phyloP scores from a whole-genome alignment of 2,888 invertebrate species.

The Xanthia togata region DNA sequence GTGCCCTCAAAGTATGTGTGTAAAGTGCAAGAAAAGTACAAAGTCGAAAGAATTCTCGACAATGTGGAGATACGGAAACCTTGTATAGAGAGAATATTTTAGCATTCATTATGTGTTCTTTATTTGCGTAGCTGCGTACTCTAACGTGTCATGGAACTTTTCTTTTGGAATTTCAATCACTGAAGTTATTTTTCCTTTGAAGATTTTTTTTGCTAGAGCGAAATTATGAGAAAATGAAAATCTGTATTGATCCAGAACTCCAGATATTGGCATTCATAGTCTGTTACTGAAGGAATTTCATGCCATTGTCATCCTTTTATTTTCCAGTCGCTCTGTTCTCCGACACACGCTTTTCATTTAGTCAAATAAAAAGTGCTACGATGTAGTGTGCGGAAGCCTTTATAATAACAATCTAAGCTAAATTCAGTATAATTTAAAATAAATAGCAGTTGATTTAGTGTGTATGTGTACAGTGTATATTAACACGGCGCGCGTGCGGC shows the following conservation, averaged over 20 bases:
- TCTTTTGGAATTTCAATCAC: conserved; percentile 25
- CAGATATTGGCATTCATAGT: neutral
- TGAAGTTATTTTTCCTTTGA: neutral
- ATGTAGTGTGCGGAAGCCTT: conserved; percentile 15
- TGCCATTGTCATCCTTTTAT: neutral
- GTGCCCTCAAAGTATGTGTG: conserved; percentile 28
- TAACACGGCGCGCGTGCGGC: conserved; percentile 23
- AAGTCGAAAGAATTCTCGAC: conserved; percentile 49
- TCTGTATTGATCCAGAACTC: neutral
- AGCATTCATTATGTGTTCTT: conserved; percentile 48
- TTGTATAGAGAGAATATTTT: conserved; percentile 45
- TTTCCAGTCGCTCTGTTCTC: neutral
- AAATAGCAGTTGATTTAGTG: conserved; percentile 58
- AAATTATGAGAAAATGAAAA: neutral
- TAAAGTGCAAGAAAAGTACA: conserved; percentile 32
- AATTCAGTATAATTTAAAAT: conserved; percentile 61
- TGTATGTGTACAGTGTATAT: conserved; percentile 45
- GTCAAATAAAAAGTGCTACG: neutral
- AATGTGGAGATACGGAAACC: conserved; percentile 32
- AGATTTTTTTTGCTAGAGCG: neutral
- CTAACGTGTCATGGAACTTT: conserved; percentile 19
- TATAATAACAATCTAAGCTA: conserved; percentile 53
- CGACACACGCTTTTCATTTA: neutral
- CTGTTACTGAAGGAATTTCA: neutral
- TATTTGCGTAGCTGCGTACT: conserved; percentile 32